Conservation (phyloP, 64 coral and sea anemone species). For the Dendronephthya gigantea region DNA sequence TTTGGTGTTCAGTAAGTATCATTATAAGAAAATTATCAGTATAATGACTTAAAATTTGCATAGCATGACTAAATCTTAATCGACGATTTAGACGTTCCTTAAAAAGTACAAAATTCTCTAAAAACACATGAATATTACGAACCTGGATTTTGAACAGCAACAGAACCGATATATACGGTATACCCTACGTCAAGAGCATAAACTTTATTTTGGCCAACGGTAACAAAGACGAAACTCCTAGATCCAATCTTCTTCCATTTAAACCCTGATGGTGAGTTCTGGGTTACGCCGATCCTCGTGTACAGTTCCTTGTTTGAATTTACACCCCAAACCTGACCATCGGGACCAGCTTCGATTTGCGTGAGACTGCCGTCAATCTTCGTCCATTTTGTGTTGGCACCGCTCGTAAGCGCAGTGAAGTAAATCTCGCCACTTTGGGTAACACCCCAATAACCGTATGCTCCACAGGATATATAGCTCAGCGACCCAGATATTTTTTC, state of each 20-base stretch:
- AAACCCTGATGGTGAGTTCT: neutral
- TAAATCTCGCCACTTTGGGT: neutral
- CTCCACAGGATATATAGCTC: neutral
- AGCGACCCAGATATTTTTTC: neutral
- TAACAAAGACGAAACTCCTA: neutral
- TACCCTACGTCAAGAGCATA: neutral
- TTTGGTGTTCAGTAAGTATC: too few relatives aligned
- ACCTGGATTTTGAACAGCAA: neutral
- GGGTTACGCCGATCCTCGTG: neutral
- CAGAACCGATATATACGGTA: neutral
- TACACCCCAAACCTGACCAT: neutral
- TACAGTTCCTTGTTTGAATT: neutral
- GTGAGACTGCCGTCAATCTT: neutral
- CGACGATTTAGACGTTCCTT: too few relatives aligned
- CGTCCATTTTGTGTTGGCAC: neutral
- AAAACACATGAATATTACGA: too few relatives aligned
- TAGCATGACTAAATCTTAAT: too few relatives aligned
- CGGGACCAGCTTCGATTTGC: neutral
- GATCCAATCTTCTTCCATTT: neutral
- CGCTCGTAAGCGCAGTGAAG: neutral
- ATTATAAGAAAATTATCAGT: too few relatives aligned
- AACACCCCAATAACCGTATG: neutral
- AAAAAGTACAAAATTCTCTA: too few relatives aligned
- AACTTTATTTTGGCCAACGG: neutral
- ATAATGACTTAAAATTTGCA: too few relatives aligned